A percentile compares a stretch with the other conserved stretches of the same genome.
These are phyloP conservation scores for Hippopotamyrus pictus DNA, from an alignment of 2,797 vertebrate species.

Conservation along the genomic window DNA sequence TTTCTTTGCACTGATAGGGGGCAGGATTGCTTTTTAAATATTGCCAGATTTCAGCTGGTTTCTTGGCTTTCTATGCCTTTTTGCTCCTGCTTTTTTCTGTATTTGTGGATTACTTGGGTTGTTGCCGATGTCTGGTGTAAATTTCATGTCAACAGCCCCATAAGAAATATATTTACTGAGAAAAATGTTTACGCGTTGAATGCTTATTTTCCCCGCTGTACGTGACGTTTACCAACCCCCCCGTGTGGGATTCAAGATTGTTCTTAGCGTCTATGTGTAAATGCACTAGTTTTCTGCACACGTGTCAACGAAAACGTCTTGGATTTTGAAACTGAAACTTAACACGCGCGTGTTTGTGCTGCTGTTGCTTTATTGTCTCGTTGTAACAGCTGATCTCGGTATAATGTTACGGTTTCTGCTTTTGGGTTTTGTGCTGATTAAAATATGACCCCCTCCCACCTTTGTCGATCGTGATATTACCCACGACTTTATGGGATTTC, in stretches of 20 bases:
- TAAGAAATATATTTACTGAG: neutral
- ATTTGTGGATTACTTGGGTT: neutral
- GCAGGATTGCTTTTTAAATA: neutral
- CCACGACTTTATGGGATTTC: constrained; percentile 8
- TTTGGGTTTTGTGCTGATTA: neutral
- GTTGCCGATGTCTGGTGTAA: neutral
- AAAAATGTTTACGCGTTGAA: neutral
- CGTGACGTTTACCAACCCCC: neutral
- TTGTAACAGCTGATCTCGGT: neutral
- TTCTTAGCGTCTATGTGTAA: neutral
- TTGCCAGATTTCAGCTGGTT: neutral
- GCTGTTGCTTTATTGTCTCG: neutral
- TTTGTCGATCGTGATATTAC: neutral
- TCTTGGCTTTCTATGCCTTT: neutral
- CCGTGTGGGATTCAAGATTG: neutral
- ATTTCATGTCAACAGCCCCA: neutral
- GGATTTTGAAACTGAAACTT: neutral
- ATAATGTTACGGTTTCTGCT: neutral
- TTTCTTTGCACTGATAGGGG: neutral
- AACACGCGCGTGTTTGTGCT: neutral
- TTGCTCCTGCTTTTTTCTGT: neutral
- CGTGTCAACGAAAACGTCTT: neutral
- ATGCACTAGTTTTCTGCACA: neutral
- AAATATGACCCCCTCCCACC: neutral
- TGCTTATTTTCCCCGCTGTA: neutral